Base-by-base conservation (phyloP, 2,113 vertebrate species). In the Machaerirhynchus nigripectus region DNA sequence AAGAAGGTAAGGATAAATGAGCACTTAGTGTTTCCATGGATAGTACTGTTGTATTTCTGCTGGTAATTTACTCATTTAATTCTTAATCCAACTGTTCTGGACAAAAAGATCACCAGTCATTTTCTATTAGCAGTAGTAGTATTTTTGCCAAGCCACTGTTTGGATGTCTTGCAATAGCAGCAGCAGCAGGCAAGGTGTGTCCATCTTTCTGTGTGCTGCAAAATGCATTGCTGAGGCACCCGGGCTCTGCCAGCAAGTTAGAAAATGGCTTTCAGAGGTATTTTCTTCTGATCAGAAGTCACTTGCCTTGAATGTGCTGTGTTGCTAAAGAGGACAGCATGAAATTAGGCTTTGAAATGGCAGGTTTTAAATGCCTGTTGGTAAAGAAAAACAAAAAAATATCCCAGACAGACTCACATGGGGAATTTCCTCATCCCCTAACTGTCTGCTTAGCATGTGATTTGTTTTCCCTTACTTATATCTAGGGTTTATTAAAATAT, bases 1-100 rank as follows among this genome's bases (percentile, higher is more conserved):
- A 99, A 91, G 99, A 99, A 97, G 99, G 99, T 99, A 97, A 95
- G 96, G 79, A 47, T 73, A 96, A 95, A 76, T 6, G 10, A 87
- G 50, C 19, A 7, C 56, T 49, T 23, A n/a, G 0, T 52, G 12
- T 89, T 92, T 35, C 49, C 19, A 15, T 53, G 81, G 33, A 56
- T 53, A 49, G 15, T 49, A 15, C 50, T 78, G 1, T 59, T 50
- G 4, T 12, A 71, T 81, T 83, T 86, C 63, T 95, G 28, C 67
- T 88, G 23, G 76, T 92, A 28, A 37, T 67, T 61, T 47, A 52
- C 46, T 64, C 4, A 15, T 18, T 47, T 60, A 49, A 47, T 59
- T 96, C 44, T 78, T 78, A 73, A 39, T 64, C 10, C 19, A 60
- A 19, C 37, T 60, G 4, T 10, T 79, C 59, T 40, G 23, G 37